Evolutionary conservation across 2,113 vertebrate genomes (phyloP).

Genomic region (zebrafish (Danio rerio)): DNA sequence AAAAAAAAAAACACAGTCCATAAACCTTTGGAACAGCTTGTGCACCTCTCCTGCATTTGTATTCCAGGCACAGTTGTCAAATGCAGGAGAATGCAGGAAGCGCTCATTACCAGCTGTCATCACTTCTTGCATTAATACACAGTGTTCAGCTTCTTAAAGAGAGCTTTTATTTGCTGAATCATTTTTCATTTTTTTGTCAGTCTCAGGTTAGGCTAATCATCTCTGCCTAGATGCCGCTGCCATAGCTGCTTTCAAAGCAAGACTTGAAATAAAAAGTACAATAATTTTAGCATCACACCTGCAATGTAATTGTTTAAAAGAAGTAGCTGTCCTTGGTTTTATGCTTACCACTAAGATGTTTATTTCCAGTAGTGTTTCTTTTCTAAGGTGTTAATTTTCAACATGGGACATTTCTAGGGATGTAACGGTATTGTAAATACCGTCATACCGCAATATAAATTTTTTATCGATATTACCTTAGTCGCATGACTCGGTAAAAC

Average conservation of each 20-base stretch:
- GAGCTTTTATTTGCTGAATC: conserved; percentile 49
- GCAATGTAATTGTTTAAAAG: conserved; percentile 5
- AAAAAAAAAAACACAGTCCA: neutral
- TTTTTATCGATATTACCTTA: too few species aligned
- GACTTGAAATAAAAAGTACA: conserved; percentile 1
- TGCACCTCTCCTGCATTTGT: conserved; percentile 49
- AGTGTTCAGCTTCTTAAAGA: conserved; percentile 50
- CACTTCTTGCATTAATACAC: conserved; percentile 47
- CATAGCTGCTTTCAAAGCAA: conserved; percentile 8
- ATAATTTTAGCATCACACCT: conserved; percentile 25
- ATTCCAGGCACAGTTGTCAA: conserved; percentile 40
- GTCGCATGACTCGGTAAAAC: too few species aligned
- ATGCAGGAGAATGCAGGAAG: conserved; percentile 47
- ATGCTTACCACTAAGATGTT: too few species aligned
- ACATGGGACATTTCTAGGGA: too few species aligned
- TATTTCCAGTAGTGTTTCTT: too few species aligned
- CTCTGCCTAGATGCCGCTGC: neutral
- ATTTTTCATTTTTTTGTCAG: conserved; percentile 31
- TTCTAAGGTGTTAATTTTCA: too few species aligned
- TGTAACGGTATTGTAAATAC: too few species aligned
- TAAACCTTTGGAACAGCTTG: neutral
- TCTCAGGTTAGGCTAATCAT: conserved; percentile 24
- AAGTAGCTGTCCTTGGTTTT: too few species aligned
- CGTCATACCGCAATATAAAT: too few species aligned
- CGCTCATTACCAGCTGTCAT: conserved; percentile 52